Conservation (phyloP, 2,888 invertebrate genomes). For the Apamea crenata region DNA sequence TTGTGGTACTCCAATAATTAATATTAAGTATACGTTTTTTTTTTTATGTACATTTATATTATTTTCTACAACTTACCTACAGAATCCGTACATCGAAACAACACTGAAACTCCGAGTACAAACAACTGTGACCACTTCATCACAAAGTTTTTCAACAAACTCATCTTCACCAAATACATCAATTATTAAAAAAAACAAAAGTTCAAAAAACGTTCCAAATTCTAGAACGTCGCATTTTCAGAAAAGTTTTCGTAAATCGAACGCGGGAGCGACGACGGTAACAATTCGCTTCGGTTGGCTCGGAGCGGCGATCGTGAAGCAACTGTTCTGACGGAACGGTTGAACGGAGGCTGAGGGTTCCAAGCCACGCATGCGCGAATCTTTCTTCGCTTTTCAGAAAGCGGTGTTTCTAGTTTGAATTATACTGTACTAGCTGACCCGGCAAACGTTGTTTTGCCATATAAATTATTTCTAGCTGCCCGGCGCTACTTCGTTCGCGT, state of each 20-base stretch:
- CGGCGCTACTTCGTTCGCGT: no score
- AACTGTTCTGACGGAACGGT: slow-evolving; percentile 70
- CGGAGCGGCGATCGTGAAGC: slow-evolving; percentile 65
- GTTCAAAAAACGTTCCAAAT: slow-evolving; percentile 66
- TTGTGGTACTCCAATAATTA: neutral
- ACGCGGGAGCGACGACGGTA: slow-evolving; percentile 59
- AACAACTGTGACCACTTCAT: slow-evolving; percentile 81
- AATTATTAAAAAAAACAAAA: slow-evolving; percentile 26
- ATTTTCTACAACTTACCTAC: slow-evolving; percentile 80
- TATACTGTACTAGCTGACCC: no score
- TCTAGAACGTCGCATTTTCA: slow-evolving; percentile 61
- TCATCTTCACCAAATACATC: slow-evolving; percentile 63
- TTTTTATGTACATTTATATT: neutral
- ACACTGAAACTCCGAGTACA: slow-evolving; percentile 86
- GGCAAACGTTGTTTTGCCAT: no score
- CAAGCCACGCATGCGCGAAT: slow-evolving; percentile 75
- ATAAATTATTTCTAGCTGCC: no score
- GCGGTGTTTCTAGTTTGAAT: slow-evolving; percentile 72
- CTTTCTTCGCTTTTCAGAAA: slow-evolving; percentile 58
- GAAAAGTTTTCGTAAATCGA: slow-evolving; percentile 71
- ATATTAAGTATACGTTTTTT: neutral
- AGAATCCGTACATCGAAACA: slow-evolving; percentile 85
- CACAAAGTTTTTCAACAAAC: slow-evolving; percentile 77
- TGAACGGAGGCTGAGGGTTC: slow-evolving; percentile 69
- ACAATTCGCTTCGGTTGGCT: slow-evolving; percentile 57